Evolutionary conservation across 2,797 vertebrate species (phyloP), one percentile per base, ranked within the genome.

Genomic region (Gobionotothen gibberifrons): DNA sequence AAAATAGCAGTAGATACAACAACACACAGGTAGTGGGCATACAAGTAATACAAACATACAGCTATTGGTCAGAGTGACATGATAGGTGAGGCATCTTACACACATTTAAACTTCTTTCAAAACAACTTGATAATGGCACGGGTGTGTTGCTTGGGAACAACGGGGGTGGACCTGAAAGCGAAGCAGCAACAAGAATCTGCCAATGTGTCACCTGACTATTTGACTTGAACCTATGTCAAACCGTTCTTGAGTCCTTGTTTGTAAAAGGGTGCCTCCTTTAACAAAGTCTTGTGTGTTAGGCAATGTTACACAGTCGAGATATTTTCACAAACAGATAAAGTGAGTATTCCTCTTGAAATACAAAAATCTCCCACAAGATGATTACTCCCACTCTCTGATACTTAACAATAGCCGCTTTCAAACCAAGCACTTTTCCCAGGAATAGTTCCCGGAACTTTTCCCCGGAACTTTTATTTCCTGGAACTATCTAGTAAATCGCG

Each of bases 1-100:
- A 69, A 85, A 77, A 70, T 56, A 74, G 43, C 7, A 56, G 43
- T 22, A 67, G 63, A 57, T 58, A 22, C 69, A 71, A 47, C 3
- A 42, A 48, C 46, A 40, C 16, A 21, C 12, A 13, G 68, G 44
- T 22, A 42, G 63, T 51, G 55, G 66, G 55, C 40, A 43, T 57
- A 42, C 0, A 40, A 4, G 15, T 16, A 47, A 36, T 22, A 10
- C 29, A 74, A 60, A 51, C 46, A 44, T 13, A 15, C 39, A 21
- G 15, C 14, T 29, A 53, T n/a, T 54, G 21, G 32, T 9, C 22
- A 0, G 2, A 64, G 19, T 36, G 36, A 55, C 10, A 46, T 2
- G 1, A 17, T 4, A 9, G 21, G 4, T 61, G 58, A 66, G 19
- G 17, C 17, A 49, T 65, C 22, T 21, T 17, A 13, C 19, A 67